Conservation (phyloP, 2,888 invertebrate species). For the Caenorhabditis doughertyi region DNA sequence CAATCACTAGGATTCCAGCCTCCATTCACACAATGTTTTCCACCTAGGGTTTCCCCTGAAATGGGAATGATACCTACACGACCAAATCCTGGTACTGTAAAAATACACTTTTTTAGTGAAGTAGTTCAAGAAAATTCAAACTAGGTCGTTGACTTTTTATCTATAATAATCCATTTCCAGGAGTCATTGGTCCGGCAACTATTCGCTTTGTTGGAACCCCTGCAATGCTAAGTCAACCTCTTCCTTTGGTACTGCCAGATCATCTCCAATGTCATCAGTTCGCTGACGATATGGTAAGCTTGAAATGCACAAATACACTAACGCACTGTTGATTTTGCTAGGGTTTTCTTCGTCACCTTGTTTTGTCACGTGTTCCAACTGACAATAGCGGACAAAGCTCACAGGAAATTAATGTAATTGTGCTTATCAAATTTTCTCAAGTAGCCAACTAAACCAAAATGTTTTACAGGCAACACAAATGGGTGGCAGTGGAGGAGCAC, state of each 20-base stretch:
- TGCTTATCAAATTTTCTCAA: not conserved
- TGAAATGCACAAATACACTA: not conserved
- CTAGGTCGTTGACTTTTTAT: too few species aligned
- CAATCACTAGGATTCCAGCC: too few species aligned
- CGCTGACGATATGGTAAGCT: slow-evolving; percentile 88
- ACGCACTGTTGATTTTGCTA: slow-evolving; percentile 74
- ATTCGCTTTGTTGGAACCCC: not conserved
- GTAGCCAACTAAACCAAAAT: too few species aligned
- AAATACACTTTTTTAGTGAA: too few species aligned
- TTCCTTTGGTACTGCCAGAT: slow-evolving; percentile 94
- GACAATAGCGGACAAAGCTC: slow-evolving; percentile 50
- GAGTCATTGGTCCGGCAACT: not conserved
- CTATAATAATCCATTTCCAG: too few species aligned
- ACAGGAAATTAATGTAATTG: slow-evolving; percentile 58
- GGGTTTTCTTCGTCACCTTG: slow-evolving; percentile 92
- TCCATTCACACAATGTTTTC: too few species aligned
- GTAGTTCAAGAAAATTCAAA: too few species aligned
- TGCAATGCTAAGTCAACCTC: slow-evolving; percentile 86
- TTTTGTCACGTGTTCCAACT: slow-evolving; percentile 86
- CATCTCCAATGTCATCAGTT: slow-evolving; percentile 94
- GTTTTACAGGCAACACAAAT: slow-evolving; percentile 43
- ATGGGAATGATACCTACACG: too few species aligned
- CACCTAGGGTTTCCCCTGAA: too few species aligned
- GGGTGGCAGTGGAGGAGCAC: not conserved
- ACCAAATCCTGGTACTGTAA: too few species aligned